A percentile compares a stretch with the other conserved stretches of the same genome.
Evolutionary conservation across 92 coral and sea anemone species (phyloP).

Genomic region (Bergia puertoricense): DNA sequence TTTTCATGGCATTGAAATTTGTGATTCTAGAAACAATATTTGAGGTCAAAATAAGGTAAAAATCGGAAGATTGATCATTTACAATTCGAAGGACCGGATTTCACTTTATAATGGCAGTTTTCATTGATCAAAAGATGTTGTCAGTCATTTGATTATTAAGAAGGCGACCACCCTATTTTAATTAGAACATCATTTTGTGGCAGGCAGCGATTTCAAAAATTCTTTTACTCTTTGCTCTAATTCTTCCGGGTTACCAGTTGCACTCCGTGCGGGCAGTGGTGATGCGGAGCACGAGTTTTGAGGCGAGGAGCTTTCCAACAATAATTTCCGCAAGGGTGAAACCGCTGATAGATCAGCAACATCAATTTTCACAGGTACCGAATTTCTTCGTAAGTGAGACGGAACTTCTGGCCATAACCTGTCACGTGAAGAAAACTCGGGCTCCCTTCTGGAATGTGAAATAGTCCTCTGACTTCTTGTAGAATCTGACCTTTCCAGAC

Average conservation of each 20-base stretch:
- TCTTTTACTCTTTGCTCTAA: constrained; percentile 47
- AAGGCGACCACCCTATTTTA: not conserved
- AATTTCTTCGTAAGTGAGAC: constrained; percentile 54
- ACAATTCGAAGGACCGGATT: too few relatives aligned
- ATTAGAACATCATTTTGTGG: constrained; percentile 19
- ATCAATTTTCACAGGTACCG: constrained; percentile 62
- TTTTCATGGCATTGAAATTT: too few relatives aligned
- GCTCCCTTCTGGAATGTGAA: not conserved
- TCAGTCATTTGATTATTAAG: too few relatives aligned
- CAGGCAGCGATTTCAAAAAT: constrained; percentile 67
- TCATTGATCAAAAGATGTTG: too few relatives aligned
- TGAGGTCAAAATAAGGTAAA: too few relatives aligned
- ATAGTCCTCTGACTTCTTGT: not conserved
- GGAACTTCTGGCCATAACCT: not conserved
- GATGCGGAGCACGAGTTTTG: constrained; percentile 55
- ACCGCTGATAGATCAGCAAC: constrained; percentile 48
- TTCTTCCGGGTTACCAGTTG: too few relatives aligned
- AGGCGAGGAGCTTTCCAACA: constrained; percentile 49
- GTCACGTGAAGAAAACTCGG: not conserved
- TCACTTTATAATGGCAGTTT: too few relatives aligned
- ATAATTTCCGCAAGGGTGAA: constrained; percentile 60
- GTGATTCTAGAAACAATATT: too few relatives aligned
- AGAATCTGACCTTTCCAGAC: not conserved
- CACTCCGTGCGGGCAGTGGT: constrained; percentile 35
- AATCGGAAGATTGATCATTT: too few relatives aligned